These are phyloP conservation scores for Xiphydria camelus DNA, from an alignment of 2,888 invertebrate species.

Conservation along the genomic window DNA sequence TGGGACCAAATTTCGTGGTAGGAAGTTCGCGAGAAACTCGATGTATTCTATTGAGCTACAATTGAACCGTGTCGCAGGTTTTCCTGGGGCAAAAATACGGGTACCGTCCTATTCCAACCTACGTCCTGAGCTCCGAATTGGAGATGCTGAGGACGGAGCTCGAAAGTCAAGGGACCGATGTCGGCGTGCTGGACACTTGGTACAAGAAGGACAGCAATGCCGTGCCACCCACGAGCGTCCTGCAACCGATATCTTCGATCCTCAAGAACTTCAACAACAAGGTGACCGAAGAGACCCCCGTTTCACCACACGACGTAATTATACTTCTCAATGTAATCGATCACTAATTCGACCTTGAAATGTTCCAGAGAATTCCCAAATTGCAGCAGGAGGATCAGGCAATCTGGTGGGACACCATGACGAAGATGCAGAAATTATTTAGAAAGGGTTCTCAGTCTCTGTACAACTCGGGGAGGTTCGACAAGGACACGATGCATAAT, in stretches of 20 bases:
- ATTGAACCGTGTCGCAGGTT: conserved; percentile 62
- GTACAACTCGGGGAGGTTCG: conserved; percentile 81
- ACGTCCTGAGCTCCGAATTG: conserved; percentile 89
- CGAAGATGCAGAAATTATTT: conserved; percentile 92
- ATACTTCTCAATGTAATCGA: too few relatives aligned
- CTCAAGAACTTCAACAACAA: conserved; percentile 97
- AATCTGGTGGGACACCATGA: conserved; percentile 96
- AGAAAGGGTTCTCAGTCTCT: conserved; percentile 89
- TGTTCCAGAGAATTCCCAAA: conserved; percentile 81
- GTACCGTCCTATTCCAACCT: conserved; percentile 95
- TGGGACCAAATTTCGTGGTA: conserved; percentile 98
- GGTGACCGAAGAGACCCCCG: conserved; percentile 51
- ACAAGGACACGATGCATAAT: conserved; percentile 92
- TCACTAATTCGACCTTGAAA: background rate
- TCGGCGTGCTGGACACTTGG: conserved; percentile 86
- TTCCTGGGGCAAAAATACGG: conserved; percentile 98
- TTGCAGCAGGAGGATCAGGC: conserved; percentile 95
- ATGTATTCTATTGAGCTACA: too few relatives aligned
- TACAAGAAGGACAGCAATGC: conserved; percentile 96
- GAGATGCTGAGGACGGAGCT: conserved; percentile 85
- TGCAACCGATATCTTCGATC: conserved; percentile 97
- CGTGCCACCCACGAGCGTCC: conserved; percentile 90
- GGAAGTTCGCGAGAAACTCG: conserved; percentile 24
- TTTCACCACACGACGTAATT: background rate
- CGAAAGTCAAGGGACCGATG: conserved; percentile 80